phyloP scores from a whole-genome alignment of 2,797 vertebrate genomes.

The Champsocephalus esox region DNA sequence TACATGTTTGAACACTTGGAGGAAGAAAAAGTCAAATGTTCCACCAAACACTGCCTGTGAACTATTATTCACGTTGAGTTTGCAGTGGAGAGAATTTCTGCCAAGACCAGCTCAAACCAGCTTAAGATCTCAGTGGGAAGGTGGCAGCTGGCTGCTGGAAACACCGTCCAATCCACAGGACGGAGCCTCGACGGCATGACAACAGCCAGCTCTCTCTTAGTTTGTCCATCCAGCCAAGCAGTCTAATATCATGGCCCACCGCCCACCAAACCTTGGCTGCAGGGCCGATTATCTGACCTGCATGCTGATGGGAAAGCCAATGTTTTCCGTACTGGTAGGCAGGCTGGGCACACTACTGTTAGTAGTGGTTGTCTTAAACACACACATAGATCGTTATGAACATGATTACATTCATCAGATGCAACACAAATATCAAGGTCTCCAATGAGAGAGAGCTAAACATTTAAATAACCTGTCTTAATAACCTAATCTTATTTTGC shows the following conservation, averaged over 20 bases:
- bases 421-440: neutral
- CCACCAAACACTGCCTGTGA: conserved; percentile 29
- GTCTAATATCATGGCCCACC: conserved; percentile 58
- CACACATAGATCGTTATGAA: neutral
- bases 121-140: conserved; percentile 75
- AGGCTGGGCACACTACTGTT: conserved; percentile 50
- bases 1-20: conserved; percentile 22
- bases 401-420: neutral
- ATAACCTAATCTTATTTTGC: no score
- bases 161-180: conserved; percentile 43
- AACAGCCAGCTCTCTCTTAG: conserved; percentile 49
- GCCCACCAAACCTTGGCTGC: conserved; percentile 58
- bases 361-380: conserved; percentile 28
- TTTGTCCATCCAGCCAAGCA: conserved; percentile 54
- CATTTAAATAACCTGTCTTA: neutral
- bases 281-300: conserved; percentile 62
- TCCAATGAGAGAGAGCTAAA: neutral
- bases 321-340: conserved; percentile 53
- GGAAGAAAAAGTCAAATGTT: conserved; percentile 20
- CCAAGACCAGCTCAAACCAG: conserved; percentile 74
- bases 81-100: conserved; percentile 36
- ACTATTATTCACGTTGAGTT: conserved; percentile 40
- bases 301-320: conserved; percentile 74
- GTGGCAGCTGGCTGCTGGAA: conserved; percentile 74
- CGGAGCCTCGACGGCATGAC: conserved; percentile 44